Evolutionary conservation across 2,888 invertebrate species (phyloP).

Genomic region (Anticlea derivata): DNA sequence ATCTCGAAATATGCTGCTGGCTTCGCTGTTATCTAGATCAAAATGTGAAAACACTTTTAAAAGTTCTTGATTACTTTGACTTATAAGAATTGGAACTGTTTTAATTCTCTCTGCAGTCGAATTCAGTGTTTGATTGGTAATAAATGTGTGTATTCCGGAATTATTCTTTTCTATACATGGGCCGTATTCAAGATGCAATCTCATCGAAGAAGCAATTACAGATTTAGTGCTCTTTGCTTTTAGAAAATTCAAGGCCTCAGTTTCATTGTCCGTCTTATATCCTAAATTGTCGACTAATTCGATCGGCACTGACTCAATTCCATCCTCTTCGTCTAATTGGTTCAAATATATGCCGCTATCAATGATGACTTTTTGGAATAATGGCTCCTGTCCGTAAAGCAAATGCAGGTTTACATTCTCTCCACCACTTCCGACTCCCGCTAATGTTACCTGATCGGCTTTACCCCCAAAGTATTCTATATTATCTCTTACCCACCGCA

Average conservation of each 20-base stretch:
- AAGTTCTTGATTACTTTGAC: conserved; percentile 25
- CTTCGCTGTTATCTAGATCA: conserved; percentile 15
- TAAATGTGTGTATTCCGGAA: conserved; percentile 8
- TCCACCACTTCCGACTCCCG: conserved; percentile 39
- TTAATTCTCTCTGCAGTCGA: conserved; percentile 12
- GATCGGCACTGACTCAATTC: conserved; percentile 13
- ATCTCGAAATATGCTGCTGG: conserved; percentile 7
- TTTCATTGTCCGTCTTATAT: conserved; percentile 16
- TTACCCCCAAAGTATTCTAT: conserved; percentile 49
- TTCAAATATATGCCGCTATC: conserved; percentile 26
- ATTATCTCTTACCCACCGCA: conserved; percentile 45
- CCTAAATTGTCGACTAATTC: conserved; percentile 28
- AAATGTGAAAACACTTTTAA: conserved; percentile 16
- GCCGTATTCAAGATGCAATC: conserved; percentile 23
- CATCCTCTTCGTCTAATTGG: conserved; percentile 14
- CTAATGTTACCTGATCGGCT: conserved; percentile 41
- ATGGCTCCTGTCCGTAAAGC: conserved; percentile 24
- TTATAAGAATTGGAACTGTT: conserved; percentile 25
- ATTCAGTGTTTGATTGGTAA: conserved; percentile 10
- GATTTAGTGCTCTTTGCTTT: conserved; percentile 16
- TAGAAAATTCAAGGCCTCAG: conserved; percentile 26
- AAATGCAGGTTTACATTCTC: conserved; percentile 31
- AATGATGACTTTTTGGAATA: conserved; percentile 35
- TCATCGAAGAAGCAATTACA: conserved; percentile 23
- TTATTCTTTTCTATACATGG: conserved; percentile 30